Base-by-base conservation (phyloP, 1,140 invertebrate genomes). In the Episyrphus balteatus region DNA sequence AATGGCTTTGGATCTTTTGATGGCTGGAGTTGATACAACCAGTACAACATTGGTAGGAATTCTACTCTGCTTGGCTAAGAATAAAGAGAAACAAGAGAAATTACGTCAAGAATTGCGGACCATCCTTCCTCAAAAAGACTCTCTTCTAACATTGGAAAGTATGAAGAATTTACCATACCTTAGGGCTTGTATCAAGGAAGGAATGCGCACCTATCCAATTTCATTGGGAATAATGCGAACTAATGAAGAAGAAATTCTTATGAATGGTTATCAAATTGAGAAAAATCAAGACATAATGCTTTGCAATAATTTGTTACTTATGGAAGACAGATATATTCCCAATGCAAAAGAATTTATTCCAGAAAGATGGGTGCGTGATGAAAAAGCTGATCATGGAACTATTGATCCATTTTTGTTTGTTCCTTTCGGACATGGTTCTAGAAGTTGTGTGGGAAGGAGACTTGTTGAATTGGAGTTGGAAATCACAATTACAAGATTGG, bases 381-480 rank as follows among this genome's bases (percentile, higher is more conserved):
- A 52, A 8, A 3, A 13, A 36, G 49, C 66, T 9, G 50, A 72
- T 3, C 64, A 70, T 31, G 65, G 70, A 17, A 68, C 69, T 31
- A 69, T 72, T 7, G 70, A 77, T 52, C 75, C 77, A 0, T 81
- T 80, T 44, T 71, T 73, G 7, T 74, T 70, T 50, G 59, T 68
- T 31, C 77, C 78, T 0, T 83, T 83, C 53, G 80, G 80, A 0
- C 79, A 76, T 43, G 81, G 80, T 13, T 71, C 73, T 6, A 62
- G 80, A 15, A 61, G 65, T 37, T 79, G 77, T 50, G 69, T 77
- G 32, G 77, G 76, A 12, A 75, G 79, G 50, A 68, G 85, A 44
- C 77, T 88, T 52, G 84, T 84, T 5, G 78, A 84, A 58, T 70
- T 85, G 55, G 81, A 85, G 60, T 58, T 86, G 43, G 76, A 82